Evolutionary conservation across 2,888 invertebrate species (phyloP).

Genomic region (Herminia tarsipennalis): DNA sequence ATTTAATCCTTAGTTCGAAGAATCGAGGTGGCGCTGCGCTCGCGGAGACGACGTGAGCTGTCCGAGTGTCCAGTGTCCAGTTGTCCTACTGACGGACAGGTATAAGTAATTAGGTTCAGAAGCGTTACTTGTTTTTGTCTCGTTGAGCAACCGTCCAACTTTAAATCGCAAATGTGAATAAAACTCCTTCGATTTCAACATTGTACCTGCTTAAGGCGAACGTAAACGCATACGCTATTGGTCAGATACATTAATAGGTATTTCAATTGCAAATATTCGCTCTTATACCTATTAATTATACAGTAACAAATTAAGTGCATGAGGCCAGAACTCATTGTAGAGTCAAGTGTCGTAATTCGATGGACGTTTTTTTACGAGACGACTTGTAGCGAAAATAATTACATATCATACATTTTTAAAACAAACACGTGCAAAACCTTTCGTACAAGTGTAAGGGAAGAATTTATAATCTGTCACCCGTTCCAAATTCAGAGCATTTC

Average conservation of each 20-base stretch:
- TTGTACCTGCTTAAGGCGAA: conserved; percentile 38
- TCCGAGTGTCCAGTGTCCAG: conserved; percentile 28
- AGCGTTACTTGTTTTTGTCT: conserved; percentile 55
- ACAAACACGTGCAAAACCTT: conserved; percentile 64
- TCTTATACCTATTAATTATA: conserved; percentile 45
- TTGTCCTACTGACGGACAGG: conserved; percentile 59
- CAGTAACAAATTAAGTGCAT: conserved; percentile 39
- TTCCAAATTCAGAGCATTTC: conserved; percentile 79
- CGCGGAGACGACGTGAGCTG: conserved; percentile 42
- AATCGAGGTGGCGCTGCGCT: conserved; percentile 63
- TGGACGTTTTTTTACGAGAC: conserved; percentile 56
- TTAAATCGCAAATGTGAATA: conserved; percentile 52
- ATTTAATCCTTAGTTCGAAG: conserved; percentile 73
- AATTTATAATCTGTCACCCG: conserved; percentile 84
- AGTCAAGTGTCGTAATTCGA: conserved; percentile 59
- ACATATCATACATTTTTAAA: conserved; percentile 82
- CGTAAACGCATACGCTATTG: conserved; percentile 41
- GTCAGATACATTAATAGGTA: conserved; percentile 41
- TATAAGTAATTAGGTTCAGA: conserved; percentile 59
- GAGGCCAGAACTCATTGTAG: conserved; percentile 32
- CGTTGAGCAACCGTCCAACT: conserved; percentile 34
- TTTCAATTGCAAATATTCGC: conserved; percentile 46
- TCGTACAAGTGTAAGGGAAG: conserved; percentile 81
- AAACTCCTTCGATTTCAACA: conserved; percentile 48
- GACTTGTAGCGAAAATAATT: conserved; percentile 75